phyloP scores from a whole-genome alignment of 2,888 invertebrate genomes.

The Mythimna albipuncta region DNA sequence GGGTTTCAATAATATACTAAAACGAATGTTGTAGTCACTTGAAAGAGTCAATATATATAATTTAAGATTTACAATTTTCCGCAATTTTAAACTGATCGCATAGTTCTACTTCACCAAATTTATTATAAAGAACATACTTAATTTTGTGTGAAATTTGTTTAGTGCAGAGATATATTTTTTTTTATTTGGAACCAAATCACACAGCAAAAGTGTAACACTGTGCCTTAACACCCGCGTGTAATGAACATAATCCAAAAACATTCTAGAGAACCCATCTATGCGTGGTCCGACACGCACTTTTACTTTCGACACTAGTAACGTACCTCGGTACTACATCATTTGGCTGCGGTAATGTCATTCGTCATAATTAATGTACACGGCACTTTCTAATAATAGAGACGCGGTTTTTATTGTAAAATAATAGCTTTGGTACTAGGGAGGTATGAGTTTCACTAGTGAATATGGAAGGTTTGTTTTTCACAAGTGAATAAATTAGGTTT shows the following conservation, averaged over 20 bases:
- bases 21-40: too few species aligned
- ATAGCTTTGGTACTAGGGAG: not conserved
- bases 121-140: not conserved
- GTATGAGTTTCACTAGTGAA: not conserved
- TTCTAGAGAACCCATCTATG: not conserved
- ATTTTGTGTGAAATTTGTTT: not conserved
- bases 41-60: too few species aligned
- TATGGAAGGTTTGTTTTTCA: too few species aligned
- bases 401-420: slow-evolving; percentile 16
- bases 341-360: slow-evolving; percentile 54
- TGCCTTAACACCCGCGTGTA: too few species aligned
- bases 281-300: slow-evolving; percentile 34
- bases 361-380: slow-evolving; percentile 28
- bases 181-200: too few species aligned
- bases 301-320: slow-evolving; percentile 58
- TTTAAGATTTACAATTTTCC: not conserved
- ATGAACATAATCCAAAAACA: not conserved
- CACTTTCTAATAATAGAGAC: slow-evolving; percentile 31
- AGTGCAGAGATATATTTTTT: not conserved
- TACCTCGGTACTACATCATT: slow-evolving; percentile 39
- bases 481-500: not conserved
- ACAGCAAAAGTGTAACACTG: too few species aligned
- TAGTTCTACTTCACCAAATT: not conserved
- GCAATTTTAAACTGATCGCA: not conserved
- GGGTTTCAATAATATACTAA: too few species aligned